Conservation (phyloP, 2,888 invertebrate genomes). For the Stenurella melanura region DNA sequence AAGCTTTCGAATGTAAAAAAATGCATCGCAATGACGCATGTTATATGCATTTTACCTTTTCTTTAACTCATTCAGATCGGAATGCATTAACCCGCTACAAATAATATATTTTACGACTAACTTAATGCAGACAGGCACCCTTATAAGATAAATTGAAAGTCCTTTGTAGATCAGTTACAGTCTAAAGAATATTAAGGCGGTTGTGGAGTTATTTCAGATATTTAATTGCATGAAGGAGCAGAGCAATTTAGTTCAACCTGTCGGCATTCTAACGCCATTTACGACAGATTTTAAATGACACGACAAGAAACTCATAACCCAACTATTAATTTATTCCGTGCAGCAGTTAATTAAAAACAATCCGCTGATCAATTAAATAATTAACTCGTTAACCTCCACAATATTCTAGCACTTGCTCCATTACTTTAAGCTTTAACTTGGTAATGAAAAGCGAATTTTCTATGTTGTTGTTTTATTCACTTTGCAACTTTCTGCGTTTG, state of each 20-base stretch:
- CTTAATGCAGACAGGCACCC: slow-evolving; percentile 20
- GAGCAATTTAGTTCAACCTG: slow-evolving; percentile 50
- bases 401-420: slow-evolving; percentile 15
- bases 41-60: not conserved
- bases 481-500: not conserved
- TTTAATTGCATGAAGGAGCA: slow-evolving; percentile 50
- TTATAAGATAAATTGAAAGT: slow-evolving; percentile 31
- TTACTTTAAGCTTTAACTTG: slow-evolving; percentile 11
- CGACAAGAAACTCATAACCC: slow-evolving; percentile 49
- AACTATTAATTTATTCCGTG: slow-evolving; percentile 46
- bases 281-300: slow-evolving; percentile 48
- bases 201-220: slow-evolving; percentile 38
- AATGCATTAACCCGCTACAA: slow-evolving; percentile 14
- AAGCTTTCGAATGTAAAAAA: too few relatives aligned
- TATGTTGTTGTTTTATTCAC: not conserved
- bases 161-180: slow-evolving; percentile 32
- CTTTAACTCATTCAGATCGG: slow-evolving; percentile 4
- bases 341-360: slow-evolving; percentile 39
- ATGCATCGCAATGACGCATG: slow-evolving; percentile 10
- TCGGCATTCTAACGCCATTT: slow-evolving; percentile 53
- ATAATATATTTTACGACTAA: slow-evolving; percentile 16
- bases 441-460: slow-evolving; percentile 5
- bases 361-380: slow-evolving; percentile 27
- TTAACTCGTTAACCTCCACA: slow-evolving; percentile 28
- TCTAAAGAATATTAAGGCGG: slow-evolving; percentile 30